Conservation (phyloP, 2,888 invertebrate species). For the Muscina levida region DNA sequence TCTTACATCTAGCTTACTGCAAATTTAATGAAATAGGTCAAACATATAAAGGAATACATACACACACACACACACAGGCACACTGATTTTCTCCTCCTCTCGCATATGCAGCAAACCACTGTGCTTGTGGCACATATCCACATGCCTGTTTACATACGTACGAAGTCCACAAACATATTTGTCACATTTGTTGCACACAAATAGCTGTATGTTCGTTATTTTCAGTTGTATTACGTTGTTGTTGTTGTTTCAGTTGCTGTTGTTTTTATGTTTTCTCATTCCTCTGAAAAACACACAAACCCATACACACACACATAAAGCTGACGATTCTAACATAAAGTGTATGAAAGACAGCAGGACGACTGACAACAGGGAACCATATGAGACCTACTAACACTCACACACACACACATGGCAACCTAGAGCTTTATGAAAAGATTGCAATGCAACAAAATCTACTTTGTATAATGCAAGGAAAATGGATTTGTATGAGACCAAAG, state of each 20-base stretch:
- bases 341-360: too few species aligned
- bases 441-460: slow-evolving; percentile 36
- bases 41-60: not conserved
- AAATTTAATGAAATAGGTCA: too few species aligned
- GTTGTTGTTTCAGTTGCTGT: slow-evolving; percentile 14
- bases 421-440: slow-evolving; percentile 52
- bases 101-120: slow-evolving; percentile 6
- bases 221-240: slow-evolving; percentile 24
- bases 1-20: too few species aligned
- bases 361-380: too few species aligned
- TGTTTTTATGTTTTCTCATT: too few species aligned
- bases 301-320: slow-evolving; percentile 14
- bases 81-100: too few species aligned
- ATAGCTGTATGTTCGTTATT: slow-evolving; percentile 20
- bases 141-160: too few species aligned
- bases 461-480: slow-evolving; percentile 64
- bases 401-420: not conserved
- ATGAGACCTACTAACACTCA: too few species aligned
- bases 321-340: too few species aligned
- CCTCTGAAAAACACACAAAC: not conserved
- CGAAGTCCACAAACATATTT: slow-evolving; percentile 35
- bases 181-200: slow-evolving; percentile 62
- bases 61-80: not conserved
- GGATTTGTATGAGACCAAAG: slow-evolving; percentile 57
- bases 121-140: not conserved